These are phyloP conservation scores for Rotaria sp. DNA, from an alignment of 2,888 invertebrate species.

Conservation along the genomic window DNA sequence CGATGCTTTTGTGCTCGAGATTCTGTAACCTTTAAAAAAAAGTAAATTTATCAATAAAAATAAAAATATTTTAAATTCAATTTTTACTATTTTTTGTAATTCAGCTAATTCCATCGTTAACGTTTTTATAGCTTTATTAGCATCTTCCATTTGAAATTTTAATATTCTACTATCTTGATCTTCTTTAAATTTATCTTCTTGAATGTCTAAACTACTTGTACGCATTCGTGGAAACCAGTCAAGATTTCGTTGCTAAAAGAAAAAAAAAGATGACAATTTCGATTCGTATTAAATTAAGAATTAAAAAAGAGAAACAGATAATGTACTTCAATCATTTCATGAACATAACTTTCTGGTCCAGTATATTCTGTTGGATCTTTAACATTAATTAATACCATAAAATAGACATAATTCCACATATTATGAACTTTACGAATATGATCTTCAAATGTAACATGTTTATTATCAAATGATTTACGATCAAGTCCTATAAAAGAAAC, in stretches of 20 bases:
- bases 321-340: conserved; percentile 61
- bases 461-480: conserved; percentile 55
- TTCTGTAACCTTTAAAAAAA: neutral
- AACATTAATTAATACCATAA: conserved; percentile 88
- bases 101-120: conserved; percentile 53
- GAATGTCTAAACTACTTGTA: conserved; percentile 84
- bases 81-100: conserved; percentile 32
- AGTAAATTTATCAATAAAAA: neutral
- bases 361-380: conserved; percentile 64
- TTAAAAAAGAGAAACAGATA: conserved; percentile 41
- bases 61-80: no score
- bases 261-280: neutral
- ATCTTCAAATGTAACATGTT: conserved; percentile 77
- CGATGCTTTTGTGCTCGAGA: conserved; percentile 17
- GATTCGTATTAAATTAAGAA: neutral
- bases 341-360: conserved; percentile 97
- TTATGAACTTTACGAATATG: conserved; percentile 95
- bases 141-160: conserved; percentile 74
- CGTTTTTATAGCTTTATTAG: conserved; percentile 70
- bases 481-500: conserved; percentile 48
- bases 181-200: conserved; percentile 80
- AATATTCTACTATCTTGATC: conserved; percentile 82
- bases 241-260: conserved; percentile 72
- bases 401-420: conserved; percentile 99
- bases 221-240: conserved; percentile 99